Base-by-base conservation (phyloP, 1,140 invertebrate genomes). In the Bombus turneri region DNA sequence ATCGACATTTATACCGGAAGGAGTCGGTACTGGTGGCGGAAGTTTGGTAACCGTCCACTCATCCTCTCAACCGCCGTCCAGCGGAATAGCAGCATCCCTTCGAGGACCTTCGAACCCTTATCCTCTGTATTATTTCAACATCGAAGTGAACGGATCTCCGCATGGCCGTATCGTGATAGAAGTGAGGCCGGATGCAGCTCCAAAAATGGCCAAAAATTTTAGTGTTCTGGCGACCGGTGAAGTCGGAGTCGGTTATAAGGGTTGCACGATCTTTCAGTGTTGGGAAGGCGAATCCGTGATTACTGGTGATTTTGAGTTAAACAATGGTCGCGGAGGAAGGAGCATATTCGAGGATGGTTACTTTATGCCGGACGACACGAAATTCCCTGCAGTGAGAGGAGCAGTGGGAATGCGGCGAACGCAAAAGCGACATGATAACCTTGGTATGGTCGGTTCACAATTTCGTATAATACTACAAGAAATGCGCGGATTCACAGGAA, bases 201-300 rank as follows among this genome's bases (percentile, higher is more conserved):
- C 98, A 8, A 98, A 97, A 92, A 99, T 99, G 96, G 97, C 97
- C 39, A 97, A 98, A 93, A 99, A 99, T 94, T 99, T 99, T 94
- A 96, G 97, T 84, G 96, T 97, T 2, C 95, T 99, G 6, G 96
- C 97, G 22, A 98, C 97, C 0, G 97, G 98, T 4, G 97, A 98
- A 89, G 96, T 96, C 37, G 98, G 98, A 22, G 96, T 97, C 80
- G 97, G 97, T 43, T 98, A 98, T 91, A 97, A 97, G 85, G 97
- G 97, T 25, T 98, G 97, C 93, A 95, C 96, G 76, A 96, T 98
- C 84, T 98, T 98, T 92, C 97, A 98, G 91, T 98, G 97, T 90
- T 98, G 97, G 97, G 97, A 97, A 89, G 97, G 97, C 57, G 97
- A 98, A 92, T 97, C 97, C 89, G 97, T 98, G 5, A 98, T 97